phyloP scores from a whole-genome alignment of 2,797 vertebrate species.

The Danio jaintianensis region DNA sequence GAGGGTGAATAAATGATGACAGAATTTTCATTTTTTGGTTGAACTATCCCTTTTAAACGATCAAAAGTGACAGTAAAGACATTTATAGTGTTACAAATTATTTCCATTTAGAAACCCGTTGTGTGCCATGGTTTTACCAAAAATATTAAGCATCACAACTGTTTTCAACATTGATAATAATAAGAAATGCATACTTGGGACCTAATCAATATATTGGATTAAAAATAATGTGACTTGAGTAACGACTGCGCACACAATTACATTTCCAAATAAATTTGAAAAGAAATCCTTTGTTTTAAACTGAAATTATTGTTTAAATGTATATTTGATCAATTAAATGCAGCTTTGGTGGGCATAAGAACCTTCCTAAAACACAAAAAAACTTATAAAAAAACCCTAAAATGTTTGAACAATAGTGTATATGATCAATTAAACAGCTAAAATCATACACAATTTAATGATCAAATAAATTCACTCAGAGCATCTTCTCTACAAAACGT shows the following conservation, averaged over 20 bases:
- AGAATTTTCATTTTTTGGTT: too few relatives aligned
- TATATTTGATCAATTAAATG: neutral
- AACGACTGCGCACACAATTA: neutral
- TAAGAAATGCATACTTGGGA: neutral
- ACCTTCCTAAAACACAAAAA: neutral
- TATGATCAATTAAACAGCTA: neutral
- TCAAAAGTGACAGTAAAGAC: neutral
- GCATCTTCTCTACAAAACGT: neutral
- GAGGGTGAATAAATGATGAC: too few relatives aligned
- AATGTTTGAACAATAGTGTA: neutral
- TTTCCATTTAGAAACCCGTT: neutral
- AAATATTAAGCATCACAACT: neutral
- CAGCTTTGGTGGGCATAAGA: neutral
- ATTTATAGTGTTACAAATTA: neutral
- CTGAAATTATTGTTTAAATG: neutral
- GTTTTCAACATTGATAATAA: neutral
- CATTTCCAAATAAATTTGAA: neutral
- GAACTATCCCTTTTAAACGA: neutral
- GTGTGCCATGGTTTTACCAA: neutral
- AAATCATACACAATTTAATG: neutral
- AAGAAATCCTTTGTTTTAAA: neutral
- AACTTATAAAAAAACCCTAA: too few relatives aligned
- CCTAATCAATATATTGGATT: neutral
- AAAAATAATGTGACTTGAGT: neutral
- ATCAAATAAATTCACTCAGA: neutral